Evolutionary conservation across 1,140 invertebrate species (phyloP).

Genomic region (Brachystomella parvula): DNA sequence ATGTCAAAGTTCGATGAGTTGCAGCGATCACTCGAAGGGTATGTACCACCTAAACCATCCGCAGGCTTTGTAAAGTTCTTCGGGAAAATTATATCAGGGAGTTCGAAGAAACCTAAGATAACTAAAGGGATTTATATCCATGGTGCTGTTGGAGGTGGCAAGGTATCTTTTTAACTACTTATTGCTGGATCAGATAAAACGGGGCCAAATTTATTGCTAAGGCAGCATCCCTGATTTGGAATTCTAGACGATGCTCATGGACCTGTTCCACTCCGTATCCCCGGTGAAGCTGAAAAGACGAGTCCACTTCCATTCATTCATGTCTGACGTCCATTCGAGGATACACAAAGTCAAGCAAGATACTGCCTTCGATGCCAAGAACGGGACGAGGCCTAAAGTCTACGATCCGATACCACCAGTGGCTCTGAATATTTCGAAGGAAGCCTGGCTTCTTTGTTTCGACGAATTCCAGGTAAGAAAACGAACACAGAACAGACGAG

Average conservation of each 20-base stretch:
- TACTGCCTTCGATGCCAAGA: slow-evolving; percentile 54
- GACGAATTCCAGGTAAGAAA: slow-evolving; percentile 92
- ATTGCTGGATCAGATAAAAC: too few relatives aligned
- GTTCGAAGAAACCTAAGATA: slow-evolving; percentile 42
- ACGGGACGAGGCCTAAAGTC: slow-evolving; percentile 57
- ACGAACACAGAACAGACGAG: background rate
- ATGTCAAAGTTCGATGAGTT: slow-evolving; percentile 59
- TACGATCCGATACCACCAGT: slow-evolving; percentile 94
- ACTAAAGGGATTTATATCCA: slow-evolving; percentile 74
- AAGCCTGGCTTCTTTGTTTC: slow-evolving; percentile 91
- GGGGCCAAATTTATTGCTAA: slow-evolving; percentile 43
- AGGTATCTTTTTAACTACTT: slow-evolving; percentile 46
- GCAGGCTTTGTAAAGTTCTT: slow-evolving; percentile 42
- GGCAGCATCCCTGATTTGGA: slow-evolving; percentile 42
- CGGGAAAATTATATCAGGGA: slow-evolving; percentile 39
- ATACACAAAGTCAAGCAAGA: slow-evolving; percentile 71
- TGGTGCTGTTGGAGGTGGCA: slow-evolving; percentile 83
- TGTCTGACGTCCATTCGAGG: slow-evolving; percentile 86
- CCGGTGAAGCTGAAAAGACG: slow-evolving; percentile 63
- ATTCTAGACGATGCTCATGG: slow-evolving; percentile 98
- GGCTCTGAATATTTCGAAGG: slow-evolving; percentile 71
- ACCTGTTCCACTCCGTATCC: slow-evolving; percentile 76
- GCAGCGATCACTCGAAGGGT: slow-evolving; percentile 56
- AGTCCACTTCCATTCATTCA: slow-evolving; percentile 96
- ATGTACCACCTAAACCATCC: slow-evolving; percentile 47